Base-by-base conservation (phyloP, 1,140 invertebrate genomes). In the Drosophila nigrodunni region DNA sequence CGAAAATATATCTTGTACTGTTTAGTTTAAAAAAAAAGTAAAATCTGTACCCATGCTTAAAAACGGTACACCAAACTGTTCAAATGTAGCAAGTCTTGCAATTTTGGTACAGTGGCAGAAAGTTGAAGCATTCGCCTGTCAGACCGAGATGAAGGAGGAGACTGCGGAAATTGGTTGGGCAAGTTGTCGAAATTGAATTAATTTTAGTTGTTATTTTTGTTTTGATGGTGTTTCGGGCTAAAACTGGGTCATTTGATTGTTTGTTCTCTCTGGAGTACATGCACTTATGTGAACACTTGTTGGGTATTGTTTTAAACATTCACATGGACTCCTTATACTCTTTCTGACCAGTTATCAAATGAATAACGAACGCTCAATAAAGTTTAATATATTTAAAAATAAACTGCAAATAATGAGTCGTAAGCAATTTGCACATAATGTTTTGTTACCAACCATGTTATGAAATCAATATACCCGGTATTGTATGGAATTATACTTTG, bases 241-340 rank as follows among this genome's bases (percentile, higher is more conserved):
- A 76, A 82, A 82, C 75, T 78, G 61, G 80, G 80, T 82, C 80
- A 82, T 11, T 65, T 59, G 59, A 82, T 66, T 73, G 62, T 69
- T 74, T 74, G 57, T 46, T 34, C 57, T 44, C 62, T 55, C 44
- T 30, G n/a, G 18, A 60, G 30, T 15, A 10, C 35, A 41, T 7
- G 21, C 11, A 46, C n/a, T 18, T 37, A 11, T 15, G 5, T 21
- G 11, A 25, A 11, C 11, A 65, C 34, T 6, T 47, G n/a, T 25
- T 60, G 7, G 25, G 6, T 30, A 30, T 30, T 30, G 25, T 5
- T 30, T 30, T 62, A 13, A 0, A 21, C 30, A n/a, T n/a, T 57
- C 8, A 43, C 10, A 7, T 18, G 39, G 8, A 47, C 13, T 37
- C 57, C 30, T 43, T 21, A 15, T 44, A 11, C 44, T 41, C 25